Percentiles rank a stretch among this genome's conserved stretches.
Evolutionary conservation across 2,113 vertebrate species (phyloP).

Genomic region (Embiotoca jacksoni): DNA sequence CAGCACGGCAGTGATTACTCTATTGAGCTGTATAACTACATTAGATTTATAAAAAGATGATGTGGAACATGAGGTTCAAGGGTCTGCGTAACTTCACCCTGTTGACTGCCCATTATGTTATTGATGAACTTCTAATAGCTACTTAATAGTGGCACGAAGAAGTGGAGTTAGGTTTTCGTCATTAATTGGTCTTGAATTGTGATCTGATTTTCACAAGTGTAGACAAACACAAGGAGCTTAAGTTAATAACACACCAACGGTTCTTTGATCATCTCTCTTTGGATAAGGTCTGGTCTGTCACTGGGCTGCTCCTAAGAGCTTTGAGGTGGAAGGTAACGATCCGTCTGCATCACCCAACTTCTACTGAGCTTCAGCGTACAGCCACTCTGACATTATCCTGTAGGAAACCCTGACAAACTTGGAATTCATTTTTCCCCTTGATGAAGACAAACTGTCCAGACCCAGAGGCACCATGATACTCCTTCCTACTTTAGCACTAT

Average conservation of each 20-base stretch:
- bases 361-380: no score
- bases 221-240: neutral
- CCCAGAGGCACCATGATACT: no score
- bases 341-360: no score
- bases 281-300: no score
- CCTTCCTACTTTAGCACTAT: no score
- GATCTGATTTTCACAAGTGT: neutral
- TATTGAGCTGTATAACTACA: slow-evolving; percentile 63
- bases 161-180: neutral
- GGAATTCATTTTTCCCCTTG: no score
- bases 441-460: no score
- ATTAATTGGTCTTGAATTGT: neutral
- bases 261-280: neutral
- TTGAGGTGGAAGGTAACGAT: no score
- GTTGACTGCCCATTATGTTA: slow-evolving; percentile 21
- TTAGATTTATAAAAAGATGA: slow-evolving; percentile 53
- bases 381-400: no score
- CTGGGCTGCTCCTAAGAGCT: no score
- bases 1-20: slow-evolving; percentile 62
- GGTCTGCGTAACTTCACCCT: slow-evolving; percentile 41
- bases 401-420: no score
- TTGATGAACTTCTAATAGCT: neutral
- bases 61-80: slow-evolving; percentile 42
- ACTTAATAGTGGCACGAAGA: neutral
- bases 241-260: neutral